Evolutionary conservation across 1,140 invertebrate genomes (phyloP), one percentile per base, ranked within the genome.

Genomic region (Pogonomyrmex californicus): DNA sequence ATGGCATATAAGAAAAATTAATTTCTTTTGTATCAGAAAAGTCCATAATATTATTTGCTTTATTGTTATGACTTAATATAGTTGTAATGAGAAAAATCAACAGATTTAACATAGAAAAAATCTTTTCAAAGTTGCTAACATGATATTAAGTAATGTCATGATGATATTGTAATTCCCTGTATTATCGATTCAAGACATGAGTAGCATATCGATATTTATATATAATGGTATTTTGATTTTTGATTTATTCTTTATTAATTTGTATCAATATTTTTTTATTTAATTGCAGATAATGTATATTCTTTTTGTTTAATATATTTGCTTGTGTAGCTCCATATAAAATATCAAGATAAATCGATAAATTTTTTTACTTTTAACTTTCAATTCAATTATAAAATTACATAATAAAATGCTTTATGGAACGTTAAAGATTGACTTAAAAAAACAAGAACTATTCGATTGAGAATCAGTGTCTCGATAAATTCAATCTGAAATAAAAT

Each of bases 401-500:
- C 36, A 12, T 12, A 44, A 66, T 2, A 23, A 44, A 12, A 12
- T 66, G 0, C 63, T 66, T 66, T n/a, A 44, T 9, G 4, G 4
- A 66, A 23, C 23, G 23, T 66, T 66, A 66, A 9, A 44, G 2
- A 66, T 44, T 4, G 7, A 12, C 58, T 63, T 63, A 38, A 68
- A 17, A 23, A 30, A 12, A n/a, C 65, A 68, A 70, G 36, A 63
- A 63, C 2, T 44, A 30, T 47, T 30, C 65, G 10, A 66, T 66
- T 36, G 36, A 70, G 2, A 70, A 44, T 14, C 66, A 36, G 47
- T 41, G 30, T 70, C n/a, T 70, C 23, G 5, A 5, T 30, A 70
- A 70, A 70, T 70, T 44, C 7, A 23, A 70, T 47, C 41, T 70
- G 66, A 47, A 70, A 70, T 70, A 47, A 47, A n/a, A 70, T 3